Evolutionary conservation across 2,797 vertebrate species (phyloP), one percentile per base, ranked within the genome.

Genomic region (Heliangelus exortis): DNA sequence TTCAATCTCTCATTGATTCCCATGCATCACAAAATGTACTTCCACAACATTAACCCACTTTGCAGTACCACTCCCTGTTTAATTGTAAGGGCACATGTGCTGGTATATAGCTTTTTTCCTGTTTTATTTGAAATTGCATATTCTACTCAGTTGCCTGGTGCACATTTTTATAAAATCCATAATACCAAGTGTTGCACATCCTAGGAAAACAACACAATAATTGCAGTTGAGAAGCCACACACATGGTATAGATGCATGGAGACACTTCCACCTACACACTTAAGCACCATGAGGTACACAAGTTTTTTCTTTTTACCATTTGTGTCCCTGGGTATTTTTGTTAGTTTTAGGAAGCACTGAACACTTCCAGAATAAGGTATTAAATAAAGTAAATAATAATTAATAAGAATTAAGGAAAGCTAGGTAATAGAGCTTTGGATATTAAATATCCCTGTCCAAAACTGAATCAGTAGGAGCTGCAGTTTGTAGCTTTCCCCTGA

Each of bases 321-420:
- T 91, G 78, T 51, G 47, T 19, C 51, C 14, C 62, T 59, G 23
- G 15, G 7, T 2, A 3, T 50, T 34, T 43, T 80, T 58, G 41
- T 45, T 77, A 69, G 34, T 28, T 77, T 84, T 58, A 78, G 69
- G 31, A 92, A 93, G n/a, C n/a, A 54, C 23, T 33, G 2, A 20
- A 59, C 63, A 59, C 48, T 90, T 87, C 41, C 66, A 85, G 58
- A 93, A 87, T 39, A 67, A 67, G 80, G 47, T 57, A 77, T 72
- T 55, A 47, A 72, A 51, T 9, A 63, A 55, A 63, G 29, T 41
- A 41, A 41, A 41, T 41, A 41, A 41, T 41, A 41, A 14, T 41
- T 41, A 41, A 41, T 15, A 41, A 36, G 47, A 61, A 77, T 72
- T 55, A 47, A 72, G 55, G 8, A 63, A 55, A 63, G 29, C 43